phyloP scores from a whole-genome alignment of 2,113 vertebrate species.

The Sinocyclocheilus anshuiensis region DNA sequence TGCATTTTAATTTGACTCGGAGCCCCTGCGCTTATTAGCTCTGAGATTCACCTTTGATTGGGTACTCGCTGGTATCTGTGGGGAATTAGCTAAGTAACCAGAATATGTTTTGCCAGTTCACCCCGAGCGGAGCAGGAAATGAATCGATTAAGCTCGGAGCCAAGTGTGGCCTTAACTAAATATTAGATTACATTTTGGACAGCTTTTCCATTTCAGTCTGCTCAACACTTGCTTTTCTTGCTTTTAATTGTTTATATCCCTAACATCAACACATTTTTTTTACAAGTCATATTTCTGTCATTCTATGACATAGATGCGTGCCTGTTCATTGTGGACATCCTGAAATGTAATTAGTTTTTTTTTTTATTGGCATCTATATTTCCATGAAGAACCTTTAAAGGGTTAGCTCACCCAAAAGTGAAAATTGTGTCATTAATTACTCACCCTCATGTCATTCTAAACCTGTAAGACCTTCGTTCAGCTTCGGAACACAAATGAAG shows the following conservation, averaged over 20 bases:
- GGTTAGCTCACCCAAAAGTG: neutral
- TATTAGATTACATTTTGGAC: slow-evolving; percentile 5
- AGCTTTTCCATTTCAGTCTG: slow-evolving; percentile 4
- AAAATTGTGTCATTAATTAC: neutral
- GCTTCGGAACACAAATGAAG: no score
- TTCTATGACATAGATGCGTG: neutral
- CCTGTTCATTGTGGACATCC: neutral
- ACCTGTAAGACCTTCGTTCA: no score
- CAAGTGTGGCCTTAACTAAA: slow-evolving; percentile 21
- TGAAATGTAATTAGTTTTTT: neutral
- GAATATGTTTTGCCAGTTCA: slow-evolving; percentile 37
- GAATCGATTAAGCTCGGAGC: slow-evolving; percentile 21
- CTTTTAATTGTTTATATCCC: neutral
- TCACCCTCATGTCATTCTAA: no score
- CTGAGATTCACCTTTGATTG: slow-evolving; percentile 45
- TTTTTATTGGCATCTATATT: neutral
- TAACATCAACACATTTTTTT: neutral
- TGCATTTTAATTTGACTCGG: slow-evolving; percentile 25
- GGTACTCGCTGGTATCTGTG: neutral
- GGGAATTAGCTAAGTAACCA: slow-evolving; percentile 36
- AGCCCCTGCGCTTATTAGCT: slow-evolving; percentile 36
- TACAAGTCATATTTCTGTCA: neutral
- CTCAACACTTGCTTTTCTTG: neutral
- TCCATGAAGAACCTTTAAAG: neutral
- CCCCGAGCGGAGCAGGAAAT: slow-evolving; percentile 30